Evolutionary conservation across 2,888 invertebrate genomes (phyloP).

Genomic region (Heliconius sara): DNA sequence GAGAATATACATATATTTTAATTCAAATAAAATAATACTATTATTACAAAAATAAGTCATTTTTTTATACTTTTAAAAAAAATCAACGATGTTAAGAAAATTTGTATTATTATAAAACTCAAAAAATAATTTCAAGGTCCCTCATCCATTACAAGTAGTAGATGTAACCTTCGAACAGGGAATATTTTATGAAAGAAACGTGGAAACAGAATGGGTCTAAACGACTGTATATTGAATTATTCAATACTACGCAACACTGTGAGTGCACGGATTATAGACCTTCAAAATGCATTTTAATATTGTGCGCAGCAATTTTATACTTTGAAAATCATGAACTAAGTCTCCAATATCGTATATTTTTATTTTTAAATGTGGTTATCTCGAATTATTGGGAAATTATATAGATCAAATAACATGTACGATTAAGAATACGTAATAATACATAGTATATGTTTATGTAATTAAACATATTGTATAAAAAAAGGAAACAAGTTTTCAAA

Average conservation of each 20-base stretch:
- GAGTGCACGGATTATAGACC: slow-evolving; percentile 60
- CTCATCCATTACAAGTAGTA: slow-evolving; percentile 48
- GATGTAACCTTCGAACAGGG: slow-evolving; percentile 49
- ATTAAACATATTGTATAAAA: too few species aligned
- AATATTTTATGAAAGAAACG: slow-evolving; percentile 53
- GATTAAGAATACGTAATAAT: neutral
- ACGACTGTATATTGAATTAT: slow-evolving; percentile 68
- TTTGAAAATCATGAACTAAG: slow-evolving; percentile 6
- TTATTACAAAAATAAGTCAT: neutral
- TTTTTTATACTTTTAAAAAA: neutral
- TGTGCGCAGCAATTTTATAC: slow-evolving; percentile 30
- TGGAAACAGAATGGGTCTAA: slow-evolving; percentile 55
- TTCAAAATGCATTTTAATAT: slow-evolving; percentile 62
- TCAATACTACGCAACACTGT: slow-evolving; percentile 67
- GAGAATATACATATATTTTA: neutral
- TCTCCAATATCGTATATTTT: neutral
- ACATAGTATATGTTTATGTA: too few species aligned
- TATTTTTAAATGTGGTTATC: neutral
- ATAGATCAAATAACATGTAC: neutral
- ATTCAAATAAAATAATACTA: neutral
- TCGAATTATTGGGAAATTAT: too few species aligned
- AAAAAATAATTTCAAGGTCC: slow-evolving; percentile 37
- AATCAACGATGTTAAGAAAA: neutral
- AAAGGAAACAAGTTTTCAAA: too few species aligned
- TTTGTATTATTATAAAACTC: neutral